Evolutionary conservation across 2,888 invertebrate genomes (phyloP).

Genomic region (Carcina quercana): DNA sequence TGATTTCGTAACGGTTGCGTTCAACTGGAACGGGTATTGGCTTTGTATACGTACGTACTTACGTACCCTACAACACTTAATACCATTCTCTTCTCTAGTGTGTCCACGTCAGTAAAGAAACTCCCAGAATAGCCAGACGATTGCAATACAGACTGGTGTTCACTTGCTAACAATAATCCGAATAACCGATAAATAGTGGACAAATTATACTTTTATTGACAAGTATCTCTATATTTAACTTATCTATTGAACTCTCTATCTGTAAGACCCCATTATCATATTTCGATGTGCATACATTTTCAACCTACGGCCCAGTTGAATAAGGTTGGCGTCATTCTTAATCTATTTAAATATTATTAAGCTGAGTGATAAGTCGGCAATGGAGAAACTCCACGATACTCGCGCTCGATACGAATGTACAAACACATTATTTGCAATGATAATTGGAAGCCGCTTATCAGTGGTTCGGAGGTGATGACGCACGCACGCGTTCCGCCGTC

Average conservation of each 20-base stretch:
- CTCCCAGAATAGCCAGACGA: too few species aligned
- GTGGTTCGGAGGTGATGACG: slow-evolving; percentile 66
- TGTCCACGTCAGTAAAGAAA: too few species aligned
- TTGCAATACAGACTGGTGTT: too few species aligned
- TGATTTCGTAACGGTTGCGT: slow-evolving; percentile 72
- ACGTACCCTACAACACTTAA: too few species aligned
- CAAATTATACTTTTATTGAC: slow-evolving; percentile 3
- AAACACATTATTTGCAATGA: slow-evolving; percentile 69
- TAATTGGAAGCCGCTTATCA: slow-evolving; percentile 65
- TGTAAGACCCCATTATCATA: slow-evolving; percentile 61
- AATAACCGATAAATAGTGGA: too few species aligned
- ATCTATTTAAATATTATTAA: slow-evolving; percentile 37
- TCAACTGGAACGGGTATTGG: slow-evolving; percentile 69
- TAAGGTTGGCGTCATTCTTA: slow-evolving; percentile 40
- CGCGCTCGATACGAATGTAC: slow-evolving; percentile 50
- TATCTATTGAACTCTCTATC: slow-evolving; percentile 65
- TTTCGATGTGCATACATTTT: slow-evolving; percentile 26
- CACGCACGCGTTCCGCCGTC: slow-evolving; percentile 49
- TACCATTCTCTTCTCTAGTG: too few species aligned
- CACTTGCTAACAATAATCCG: too few species aligned
- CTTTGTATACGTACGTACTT: slow-evolving; percentile 54
- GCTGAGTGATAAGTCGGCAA: slow-evolving; percentile 40
- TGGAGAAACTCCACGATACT: slow-evolving; percentile 46
- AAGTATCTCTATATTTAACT: slow-evolving; percentile 62
- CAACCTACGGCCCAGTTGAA: slow-evolving; percentile 26